phyloP scores from a whole-genome alignment of 1,140 invertebrate genomes.

The Cecropterus lyciades region DNA sequence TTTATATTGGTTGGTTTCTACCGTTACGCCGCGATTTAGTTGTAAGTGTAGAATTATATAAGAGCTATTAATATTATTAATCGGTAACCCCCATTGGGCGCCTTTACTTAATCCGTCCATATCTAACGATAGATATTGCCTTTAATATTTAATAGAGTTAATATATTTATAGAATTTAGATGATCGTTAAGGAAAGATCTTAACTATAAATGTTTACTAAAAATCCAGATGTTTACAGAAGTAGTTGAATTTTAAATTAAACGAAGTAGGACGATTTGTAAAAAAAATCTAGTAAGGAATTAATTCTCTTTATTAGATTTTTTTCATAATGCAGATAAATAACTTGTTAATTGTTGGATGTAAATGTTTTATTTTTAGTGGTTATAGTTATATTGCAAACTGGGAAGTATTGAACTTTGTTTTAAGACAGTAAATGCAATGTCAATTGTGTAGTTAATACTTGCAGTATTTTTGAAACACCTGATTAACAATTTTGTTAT shows the following conservation, averaged over 20 bases:
- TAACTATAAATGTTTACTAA: conserved; percentile 66
- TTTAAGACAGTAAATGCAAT: conserved; percentile 49
- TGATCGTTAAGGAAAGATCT: conserved; percentile 69
- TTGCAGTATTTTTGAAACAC: conserved; percentile 59
- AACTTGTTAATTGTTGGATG: conserved; percentile 62
- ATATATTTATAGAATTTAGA: conserved; percentile 83
- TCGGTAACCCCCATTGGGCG: conserved; percentile 81
- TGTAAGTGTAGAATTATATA: conserved; percentile 64
- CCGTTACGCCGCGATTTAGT: conserved; percentile 64
- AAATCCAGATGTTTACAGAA: conserved; percentile 68
- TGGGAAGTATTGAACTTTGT: conserved; percentile 55
- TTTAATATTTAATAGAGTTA: conserved; percentile 84
- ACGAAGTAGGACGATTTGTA: conserved; percentile 33
- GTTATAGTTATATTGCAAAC: conserved; percentile 46
- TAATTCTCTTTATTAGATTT: conserved; percentile 35
- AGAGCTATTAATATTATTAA: conserved; percentile 80
- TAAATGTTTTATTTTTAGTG: conserved; percentile 66
- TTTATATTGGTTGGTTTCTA: conserved; percentile 56
- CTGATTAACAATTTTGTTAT: conserved; percentile 22
- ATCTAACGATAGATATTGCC: conserved; percentile 84
- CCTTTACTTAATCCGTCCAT: conserved; percentile 84
- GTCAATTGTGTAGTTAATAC: conserved; percentile 53
- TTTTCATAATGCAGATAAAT: conserved; percentile 38
- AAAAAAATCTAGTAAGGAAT: conserved; percentile 13
- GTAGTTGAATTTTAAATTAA: conserved; percentile 67